Evolutionary conservation across 2,113 vertebrate genomes (phyloP).

Genomic region (Laticauda colubrina): DNA sequence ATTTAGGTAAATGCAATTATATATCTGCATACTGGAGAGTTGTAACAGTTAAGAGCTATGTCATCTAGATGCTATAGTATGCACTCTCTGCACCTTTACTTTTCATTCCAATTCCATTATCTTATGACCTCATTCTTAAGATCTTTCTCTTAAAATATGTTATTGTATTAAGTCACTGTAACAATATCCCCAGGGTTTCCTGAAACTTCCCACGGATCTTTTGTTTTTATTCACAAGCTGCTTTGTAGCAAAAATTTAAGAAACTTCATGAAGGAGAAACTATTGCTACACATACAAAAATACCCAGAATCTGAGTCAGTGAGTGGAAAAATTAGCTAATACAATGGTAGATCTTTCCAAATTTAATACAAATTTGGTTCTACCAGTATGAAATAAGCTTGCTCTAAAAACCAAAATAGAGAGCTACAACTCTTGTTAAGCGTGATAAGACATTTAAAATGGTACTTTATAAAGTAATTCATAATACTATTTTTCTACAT

Average conservation of each 20-base stretch:
- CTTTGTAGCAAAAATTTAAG: constrained; percentile 15
- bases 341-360: not conserved
- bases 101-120: not conserved
- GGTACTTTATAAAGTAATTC: not conserved
- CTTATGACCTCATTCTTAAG: constrained; percentile 1
- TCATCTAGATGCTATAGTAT: not conserved
- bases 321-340: not conserved
- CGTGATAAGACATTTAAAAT: not conserved
- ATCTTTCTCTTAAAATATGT: constrained; percentile 16
- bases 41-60: not conserved
- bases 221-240: constrained; percentile 27
- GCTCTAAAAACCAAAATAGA: not conserved
- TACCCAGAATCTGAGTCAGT: not conserved
- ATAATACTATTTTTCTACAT: not conserved
- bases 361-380: not conserved
- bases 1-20: not conserved
- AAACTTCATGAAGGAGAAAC: not conserved
- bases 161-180: constrained; percentile 33
- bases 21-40: accelerated
- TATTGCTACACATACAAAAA: not conserved
- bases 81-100: not conserved
- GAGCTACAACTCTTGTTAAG: not conserved
- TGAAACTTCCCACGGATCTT: constrained; percentile 24
- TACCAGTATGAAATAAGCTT: not conserved
- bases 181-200: not conserved